Evolutionary conservation across 2,797 vertebrate species (phyloP), one percentile per base, ranked within the genome.

Genomic region (Lutjanus campechanus): DNA sequence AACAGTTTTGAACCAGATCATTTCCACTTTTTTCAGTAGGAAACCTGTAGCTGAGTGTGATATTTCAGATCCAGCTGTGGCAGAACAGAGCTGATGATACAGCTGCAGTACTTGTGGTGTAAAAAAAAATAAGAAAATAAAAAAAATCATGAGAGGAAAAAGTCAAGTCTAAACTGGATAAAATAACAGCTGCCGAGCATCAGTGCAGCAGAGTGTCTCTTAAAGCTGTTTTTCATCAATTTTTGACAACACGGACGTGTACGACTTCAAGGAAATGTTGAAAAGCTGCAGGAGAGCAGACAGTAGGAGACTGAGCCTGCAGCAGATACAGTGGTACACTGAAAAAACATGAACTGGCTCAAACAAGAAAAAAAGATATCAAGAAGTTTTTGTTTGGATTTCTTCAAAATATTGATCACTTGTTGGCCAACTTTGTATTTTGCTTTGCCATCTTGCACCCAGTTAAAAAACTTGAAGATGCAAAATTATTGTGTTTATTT

Each of bases 121-220:
- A 29, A 29, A 29, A 29, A 29, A n/a, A n/a, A n/a, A n/a, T n/a
- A n/a, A n/a, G n/a, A n/a, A n/a, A n/a, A n/a, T n/a, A 29, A 15
- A 29, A 78, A 77, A 68, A 54, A 51, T 69, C 71, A 63, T 64
- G 71, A 80, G 51, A 49, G 17, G 22, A 51, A 59, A 60, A 65
- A 66, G 68, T 9, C 7, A 25, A 69, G 36, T 15, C 4, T 19
- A 25, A 43, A 67, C 5, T 7, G 15, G 51, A 43, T 22, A 46
- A 36, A 63, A 55, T 60, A 63, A 70, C 55, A 55, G 41, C 66
- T 60, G 47, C 49, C 46, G 12, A 40, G 69, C 17, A 40, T 44
- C 60, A 49, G 59, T 17, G 43, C 56, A 22, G 47, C 41, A 16
- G 63, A 9, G 5, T 41, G 44, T 67, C 29, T 72, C 5, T 20